Base-by-base conservation (phyloP, 2,113 vertebrate genomes). In the Steatornis caripensis region DNA sequence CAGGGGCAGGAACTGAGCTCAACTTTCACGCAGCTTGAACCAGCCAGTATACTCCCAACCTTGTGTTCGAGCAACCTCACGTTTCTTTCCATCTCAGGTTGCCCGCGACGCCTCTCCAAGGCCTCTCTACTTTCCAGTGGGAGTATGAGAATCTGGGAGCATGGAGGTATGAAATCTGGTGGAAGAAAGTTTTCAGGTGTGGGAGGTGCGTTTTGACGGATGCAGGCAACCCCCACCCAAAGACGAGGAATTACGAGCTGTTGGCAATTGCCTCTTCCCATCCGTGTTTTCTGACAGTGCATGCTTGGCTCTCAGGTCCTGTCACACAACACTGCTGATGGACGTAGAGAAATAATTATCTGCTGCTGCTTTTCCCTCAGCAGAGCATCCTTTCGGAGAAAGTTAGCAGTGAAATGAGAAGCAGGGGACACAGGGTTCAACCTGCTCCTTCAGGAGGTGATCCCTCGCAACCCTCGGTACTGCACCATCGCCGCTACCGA, bases 141-240 rank as follows among this genome's bases (percentile, higher is more conserved):
- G 72, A 57, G 51, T 10, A 21, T 13, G 66, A 43, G 89, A 61
- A 22, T 23, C 62, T 53, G 16, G 43, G 46, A 22, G 23, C 32
- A 45, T 61, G 51, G 32, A 43, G 53, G 66, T 2, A 34, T 14
- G 37, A 72, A 82, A 66, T 78, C 37, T 49, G 60, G 17, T 74
- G 39, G 78, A 89, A 66, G 62, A 85, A 78, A 60, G 21, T 70
- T 79, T 93, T 88, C 70, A 69, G 49, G 54, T 83, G 61, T 34
- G 82, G 78, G 87, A 94, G 82, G 94, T 87, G 83, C 82, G 29
- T 69, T 94, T 79, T 85, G 85, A 79, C 78, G 90, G 85, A 64
- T 90, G 61, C 39, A 43, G 82, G 66, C 57, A 71, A 94, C 75
- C 20, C 74, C 87, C 11, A 12, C 85, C 84, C 69, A 43, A 87